Evolutionary conservation across 2,113 vertebrate species (phyloP).

Genomic region (Corydoras maculifer): DNA sequence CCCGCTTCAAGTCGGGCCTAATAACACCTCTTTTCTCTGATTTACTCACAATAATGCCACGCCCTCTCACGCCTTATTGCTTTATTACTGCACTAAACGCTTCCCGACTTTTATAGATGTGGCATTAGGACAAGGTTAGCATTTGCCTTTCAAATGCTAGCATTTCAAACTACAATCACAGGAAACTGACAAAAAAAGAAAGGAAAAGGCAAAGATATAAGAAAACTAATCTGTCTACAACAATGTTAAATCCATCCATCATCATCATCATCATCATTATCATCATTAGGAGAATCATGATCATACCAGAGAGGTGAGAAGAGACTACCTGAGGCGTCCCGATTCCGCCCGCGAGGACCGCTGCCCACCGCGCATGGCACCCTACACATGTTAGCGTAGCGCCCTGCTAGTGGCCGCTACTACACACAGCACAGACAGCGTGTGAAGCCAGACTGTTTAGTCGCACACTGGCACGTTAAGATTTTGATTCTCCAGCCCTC

Average conservation of each 20-base stretch:
- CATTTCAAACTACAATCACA: no score
- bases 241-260: no score
- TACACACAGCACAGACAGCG: conserved; percentile 65
- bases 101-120: neutral
- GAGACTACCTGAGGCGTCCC: conserved; percentile 67
- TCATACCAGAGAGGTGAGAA: conserved; percentile 73
- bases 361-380: conserved; percentile 51
- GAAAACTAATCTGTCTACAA: no score
- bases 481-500: conserved; percentile 61
- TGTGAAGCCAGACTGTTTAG: conserved; percentile 63
- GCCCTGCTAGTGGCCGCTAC: conserved; percentile 62
- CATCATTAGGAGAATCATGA: conserved; percentile 46
- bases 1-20: no score
- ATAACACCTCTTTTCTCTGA: no score
- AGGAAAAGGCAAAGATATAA: no score
- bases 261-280: no score
- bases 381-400: conserved; percentile 57
- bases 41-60: no score
- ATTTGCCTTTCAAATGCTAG: conserved; percentile 59
- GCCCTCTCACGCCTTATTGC: no score
- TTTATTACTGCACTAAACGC: no score
- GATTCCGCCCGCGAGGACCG: conserved; percentile 64
- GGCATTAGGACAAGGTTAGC: conserved; percentile 81
- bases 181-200: no score
- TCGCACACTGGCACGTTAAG: conserved; percentile 67